A percentile compares a stretch with the other conserved stretches of the same genome.
Evolutionary conservation across 2,797 vertebrate species (phyloP).

Genomic region (Phrynocephalus forsythii): DNA sequence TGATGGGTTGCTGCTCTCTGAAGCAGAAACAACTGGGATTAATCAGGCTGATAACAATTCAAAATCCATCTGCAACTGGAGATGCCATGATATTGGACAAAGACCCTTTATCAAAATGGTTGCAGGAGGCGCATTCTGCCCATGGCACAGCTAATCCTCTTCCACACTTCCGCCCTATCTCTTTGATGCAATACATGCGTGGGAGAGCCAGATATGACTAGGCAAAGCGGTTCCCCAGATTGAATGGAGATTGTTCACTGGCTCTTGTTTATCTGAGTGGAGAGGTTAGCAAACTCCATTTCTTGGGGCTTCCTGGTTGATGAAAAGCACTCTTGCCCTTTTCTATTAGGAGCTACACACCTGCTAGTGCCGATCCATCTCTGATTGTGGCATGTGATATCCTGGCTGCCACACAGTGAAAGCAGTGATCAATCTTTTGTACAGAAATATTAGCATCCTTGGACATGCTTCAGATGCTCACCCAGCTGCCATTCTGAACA

Average conservation of each 20-base stretch:
- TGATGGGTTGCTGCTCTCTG: background rate
- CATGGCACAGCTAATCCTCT: conserved; percentile 51
- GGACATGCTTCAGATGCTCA: no score
- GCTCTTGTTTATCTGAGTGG: conserved; percentile 4
- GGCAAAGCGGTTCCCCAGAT: background rate
- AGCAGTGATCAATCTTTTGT: background rate
- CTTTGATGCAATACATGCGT: background rate
- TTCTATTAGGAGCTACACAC: background rate
- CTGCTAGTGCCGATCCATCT: background rate
- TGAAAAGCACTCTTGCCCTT: background rate
- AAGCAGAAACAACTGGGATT: background rate
- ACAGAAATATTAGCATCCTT: background rate
- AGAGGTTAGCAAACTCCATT: background rate
- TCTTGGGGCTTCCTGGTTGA: background rate
- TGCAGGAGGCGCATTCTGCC: background rate
- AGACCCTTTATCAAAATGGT: background rate
- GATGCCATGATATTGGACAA: conserved; percentile 40
- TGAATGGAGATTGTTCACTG: background rate
- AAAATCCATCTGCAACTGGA: conserved; percentile 2
- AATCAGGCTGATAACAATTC: conserved; percentile 24
- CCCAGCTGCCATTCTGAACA: background rate
- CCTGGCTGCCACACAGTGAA: background rate
- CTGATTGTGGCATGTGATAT: background rate
- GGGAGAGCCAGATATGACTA: background rate
- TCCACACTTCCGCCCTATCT: conserved; percentile 47